Base-by-base conservation (phyloP, 2,888 invertebrate genomes). In the Folsomia manolachei region DNA sequence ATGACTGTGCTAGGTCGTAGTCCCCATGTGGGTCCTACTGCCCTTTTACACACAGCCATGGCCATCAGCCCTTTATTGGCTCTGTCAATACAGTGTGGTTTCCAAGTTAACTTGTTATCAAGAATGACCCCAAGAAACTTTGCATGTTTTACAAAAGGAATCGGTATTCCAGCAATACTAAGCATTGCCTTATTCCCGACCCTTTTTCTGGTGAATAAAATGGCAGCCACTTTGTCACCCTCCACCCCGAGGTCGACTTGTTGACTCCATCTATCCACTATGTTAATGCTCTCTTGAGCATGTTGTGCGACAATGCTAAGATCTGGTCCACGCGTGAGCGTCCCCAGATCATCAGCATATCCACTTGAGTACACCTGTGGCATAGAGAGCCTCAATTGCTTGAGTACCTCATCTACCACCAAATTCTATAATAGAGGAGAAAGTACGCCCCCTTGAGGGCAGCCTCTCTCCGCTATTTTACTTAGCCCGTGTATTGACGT, bases 341-440 rank as follows among this genome's bases (percentile, higher is more conserved):
- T 11, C 1, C 60, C 52, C 1, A 74, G 25, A 27, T 76, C 71
- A 56, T 78, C 78, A 11, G 75, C 75, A 68, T 64, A 78, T 2
- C 63, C 76, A 26, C 73, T 73, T 14, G 63, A 61, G 19, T 71
- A 60, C 0, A 70, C 7, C 1, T 70, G 25, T 27, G 64, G n/a
- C 9, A 14, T 9, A 14, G 25, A 11, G 14, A 51, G 2, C 14
- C 73, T 73, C 7, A 81, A 70, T 62, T 66, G 26, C 1, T 39
- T 11, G 0, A 81, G 71, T 0, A 81, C 72, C 11, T 71, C 78
- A 63, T 82, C 79, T 11, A 81, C 73, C 11, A 82, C 80, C 1
- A 81, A 70, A 63, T 69, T 78, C 82, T 82, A 82, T 61, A 82
- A 72, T 0, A 82, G 76, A 0, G 82, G 82, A 1, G 80, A 82